Base-by-base conservation (phyloP, 2,797 vertebrate species). In the Clarias fuscus region DNA sequence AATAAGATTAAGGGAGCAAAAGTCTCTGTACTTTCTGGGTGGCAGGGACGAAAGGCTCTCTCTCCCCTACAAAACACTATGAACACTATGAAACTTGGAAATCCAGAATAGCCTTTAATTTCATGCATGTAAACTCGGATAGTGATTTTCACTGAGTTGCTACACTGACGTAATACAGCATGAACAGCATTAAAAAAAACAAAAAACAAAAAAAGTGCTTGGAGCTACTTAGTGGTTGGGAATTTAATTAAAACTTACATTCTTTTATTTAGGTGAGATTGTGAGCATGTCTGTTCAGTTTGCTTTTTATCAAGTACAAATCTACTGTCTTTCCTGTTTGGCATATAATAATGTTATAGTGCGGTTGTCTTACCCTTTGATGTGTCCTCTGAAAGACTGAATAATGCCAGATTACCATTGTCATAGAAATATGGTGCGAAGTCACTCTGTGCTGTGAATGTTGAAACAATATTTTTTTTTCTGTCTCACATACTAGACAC, bases 361-460 rank as follows among this genome's bases (percentile, higher is more conserved):
- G 68, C 43, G 62, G n/a, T 20, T 83, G 43, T 58, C 97, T 97
- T 93, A 99, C 98, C 98, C 13, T 97, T 91, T 81, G 95, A 92
- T 0, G 96, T 99, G 92, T 99, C 98, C 91, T 99, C 98, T 0
- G 97, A 96, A 83, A 99, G 95, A 92, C 97, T 99, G 92, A 99
- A 96, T 43, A 99, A 92, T 3, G 97, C 98, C 97, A 99, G 95
- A 92, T 99, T 99, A 56, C 98, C 98, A 79, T 98, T 99, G 92
- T 99, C 97, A 79, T 95, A 98, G 94, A 99, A 99, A 93, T 96
- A 96, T 0, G 98, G 98, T 43, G 97, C 98, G 70, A 97, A 98
- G 94, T 99, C 97, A 91, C 96, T 96, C 89, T 96, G 96, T 85
- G 94, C 98, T 96, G 43, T 82, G 67, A 85, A 91, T 18, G 86